A percentile compares a stretch with the other conserved stretches of the same genome.
Conservation (phyloP, 1,140 invertebrate species). For the Drosophila suzukii region DNA sequence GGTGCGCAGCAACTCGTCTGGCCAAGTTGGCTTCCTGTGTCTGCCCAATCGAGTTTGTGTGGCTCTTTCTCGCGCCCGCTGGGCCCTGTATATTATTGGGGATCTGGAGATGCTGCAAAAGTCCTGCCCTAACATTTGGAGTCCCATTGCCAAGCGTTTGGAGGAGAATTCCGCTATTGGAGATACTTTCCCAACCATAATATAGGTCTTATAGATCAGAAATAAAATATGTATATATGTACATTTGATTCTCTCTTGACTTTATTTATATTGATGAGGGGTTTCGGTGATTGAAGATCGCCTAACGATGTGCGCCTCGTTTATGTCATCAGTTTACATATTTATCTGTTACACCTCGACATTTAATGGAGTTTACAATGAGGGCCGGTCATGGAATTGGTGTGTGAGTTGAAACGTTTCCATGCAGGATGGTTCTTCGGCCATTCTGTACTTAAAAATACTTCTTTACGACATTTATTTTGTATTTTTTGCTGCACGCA, state of each 20-base stretch:
- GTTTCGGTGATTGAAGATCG: constrained; percentile 44
- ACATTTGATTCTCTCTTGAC: constrained; percentile 45
- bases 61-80: constrained; percentile 91
- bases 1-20: constrained; percentile 89
- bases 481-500: constrained; percentile 35
- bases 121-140: constrained; percentile 85
- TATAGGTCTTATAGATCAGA: not conserved
- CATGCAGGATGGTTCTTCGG: not conserved
- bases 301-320: constrained; percentile 27
- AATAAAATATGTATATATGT: not conserved
- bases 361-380: constrained; percentile 22
- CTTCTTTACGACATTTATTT: constrained; percentile 32
- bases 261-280: constrained; percentile 46
- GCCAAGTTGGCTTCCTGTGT: constrained; percentile 91
- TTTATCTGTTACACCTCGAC: constrained; percentile 1
- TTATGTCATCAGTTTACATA: constrained; percentile 12
- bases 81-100: constrained; percentile 88
- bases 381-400: constrained; percentile 9
- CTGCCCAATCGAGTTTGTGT: constrained; percentile 93
- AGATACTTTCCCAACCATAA: constrained; percentile 40
- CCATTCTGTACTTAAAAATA: constrained; percentile 19
- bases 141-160: constrained; percentile 82
- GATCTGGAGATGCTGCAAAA: constrained; percentile 88
- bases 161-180: constrained; percentile 46
- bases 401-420: constrained; percentile 29